These are phyloP conservation scores for Laterallus jamaicensis DNA, from an alignment of 2,113 vertebrate genomes.

Conservation along the genomic window DNA sequence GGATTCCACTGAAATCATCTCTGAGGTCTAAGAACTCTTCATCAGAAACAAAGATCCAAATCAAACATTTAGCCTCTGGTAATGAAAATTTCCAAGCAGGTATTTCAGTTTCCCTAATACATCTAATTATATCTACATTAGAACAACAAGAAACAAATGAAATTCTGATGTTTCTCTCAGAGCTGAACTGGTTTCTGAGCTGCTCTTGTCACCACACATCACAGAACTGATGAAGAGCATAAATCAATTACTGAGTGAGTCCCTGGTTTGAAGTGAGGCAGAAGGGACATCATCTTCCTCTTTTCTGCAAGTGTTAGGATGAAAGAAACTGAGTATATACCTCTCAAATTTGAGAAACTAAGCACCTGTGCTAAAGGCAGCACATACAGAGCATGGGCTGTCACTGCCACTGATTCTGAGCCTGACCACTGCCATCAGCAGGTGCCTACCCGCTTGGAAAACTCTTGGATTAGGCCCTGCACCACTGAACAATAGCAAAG, in stretches of 20 bases:
- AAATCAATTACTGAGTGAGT: background rate
- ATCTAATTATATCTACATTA: background rate
- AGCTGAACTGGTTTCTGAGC: background rate
- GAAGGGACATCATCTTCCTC: background rate
- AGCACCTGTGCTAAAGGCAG: rapidly evolving
- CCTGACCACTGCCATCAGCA: background rate
- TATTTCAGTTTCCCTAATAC: background rate
- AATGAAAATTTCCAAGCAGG: background rate
- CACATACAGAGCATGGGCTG: background rate
- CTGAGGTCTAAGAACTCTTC: background rate
- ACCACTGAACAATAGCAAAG: background rate
- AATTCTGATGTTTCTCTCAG: background rate
- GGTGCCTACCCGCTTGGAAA: background rate
- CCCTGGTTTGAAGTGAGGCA: background rate
- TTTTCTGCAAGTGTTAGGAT: background rate
- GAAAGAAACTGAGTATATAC: background rate
- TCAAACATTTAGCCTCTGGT: background rate
- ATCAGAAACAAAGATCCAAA: background rate
- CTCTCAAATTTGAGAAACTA: background rate
- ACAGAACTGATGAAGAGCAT: background rate
- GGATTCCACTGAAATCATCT: background rate
- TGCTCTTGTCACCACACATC: background rate
- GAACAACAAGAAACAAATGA: background rate
- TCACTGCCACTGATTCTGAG: background rate
- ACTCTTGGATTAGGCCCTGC: background rate